Percentiles rank a stretch among this genome's conserved stretches.
Evolutionary conservation across 2,888 invertebrate species (phyloP).

Genomic region (Hydrotaea cyrtoneurina): DNA sequence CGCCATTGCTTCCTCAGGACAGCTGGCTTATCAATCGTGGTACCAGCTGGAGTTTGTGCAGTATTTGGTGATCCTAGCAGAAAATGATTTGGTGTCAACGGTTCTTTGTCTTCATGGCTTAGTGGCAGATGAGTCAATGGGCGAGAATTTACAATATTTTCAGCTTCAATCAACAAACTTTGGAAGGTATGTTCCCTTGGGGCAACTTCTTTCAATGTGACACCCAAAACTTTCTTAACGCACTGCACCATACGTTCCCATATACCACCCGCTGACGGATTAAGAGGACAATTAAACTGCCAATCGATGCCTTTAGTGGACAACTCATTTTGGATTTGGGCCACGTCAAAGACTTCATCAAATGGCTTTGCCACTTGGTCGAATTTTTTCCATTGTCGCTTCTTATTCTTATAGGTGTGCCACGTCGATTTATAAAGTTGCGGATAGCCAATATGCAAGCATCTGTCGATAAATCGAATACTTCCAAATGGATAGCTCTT

Average conservation of each 20-base stretch:
- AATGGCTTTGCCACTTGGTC: conserved; percentile 1
- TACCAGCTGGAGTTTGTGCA: conserved; percentile 8
- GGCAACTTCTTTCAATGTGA: neutral
- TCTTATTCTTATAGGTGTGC: neutral
- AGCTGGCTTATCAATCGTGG: neutral
- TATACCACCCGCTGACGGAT: conserved; percentile 30
- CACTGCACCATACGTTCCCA: conserved; percentile 42
- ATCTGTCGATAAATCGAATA: conserved; percentile 33
- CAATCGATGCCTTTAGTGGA: conserved; percentile 26
- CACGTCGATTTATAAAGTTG: conserved; percentile 41
- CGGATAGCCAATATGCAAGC: conserved; percentile 36
- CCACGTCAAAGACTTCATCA: conserved; percentile 15
- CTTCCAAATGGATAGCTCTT: conserved; percentile 47
- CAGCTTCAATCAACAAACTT: conserved; percentile 59
- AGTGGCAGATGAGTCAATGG: conserved; percentile 59
- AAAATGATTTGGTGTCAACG: conserved; percentile 46
- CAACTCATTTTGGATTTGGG: neutral
- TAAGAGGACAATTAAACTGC: conserved; percentile 26
- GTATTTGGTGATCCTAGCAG: conserved; percentile 23
- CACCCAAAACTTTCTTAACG: conserved; percentile 26
- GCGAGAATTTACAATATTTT: conserved; percentile 55
- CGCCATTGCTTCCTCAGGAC: conserved; percentile 14
- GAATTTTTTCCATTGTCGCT: conserved; percentile 31
- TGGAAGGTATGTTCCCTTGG: conserved; percentile 16
- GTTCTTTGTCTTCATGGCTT: conserved; percentile 21